Evolutionary conservation across 2,888 invertebrate species (phyloP), one percentile per base, ranked within the genome.

Genomic region (Cremastinae sp.): DNA sequence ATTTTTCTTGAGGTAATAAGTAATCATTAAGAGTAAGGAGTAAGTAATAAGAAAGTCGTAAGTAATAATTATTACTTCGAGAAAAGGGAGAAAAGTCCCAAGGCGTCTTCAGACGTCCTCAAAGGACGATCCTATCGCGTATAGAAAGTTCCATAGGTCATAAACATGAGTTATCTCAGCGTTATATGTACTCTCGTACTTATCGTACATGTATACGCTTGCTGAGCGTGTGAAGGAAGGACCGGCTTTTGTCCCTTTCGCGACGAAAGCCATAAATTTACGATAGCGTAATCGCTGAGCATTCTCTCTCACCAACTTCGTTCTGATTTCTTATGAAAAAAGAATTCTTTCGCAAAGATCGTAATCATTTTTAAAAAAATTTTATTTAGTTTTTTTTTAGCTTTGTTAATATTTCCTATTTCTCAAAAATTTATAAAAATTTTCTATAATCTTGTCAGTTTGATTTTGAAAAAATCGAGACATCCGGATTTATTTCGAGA

Each of bases 91-190:
- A 20, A 18, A 3, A 5, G 20, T 47, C 53, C 65, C 51, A 39
- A 75, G 75, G 62, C 55, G 79, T 78, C 82, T 76, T 71, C 78
- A 71, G 28, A 28, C 28, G 28, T 28, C 28, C 28, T 69, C 79
- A 76, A 82, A 82, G 62, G 73, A 75, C 43, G 61, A 62, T 66
- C 73, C 77, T 79, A 76, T 78, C 78, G 62, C 74, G 56, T 51
- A 10, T 22, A 51, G 62, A 69, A 73, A 68, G 51, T 45, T 64
- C 45, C 47, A 47, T 47, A 61, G 76, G 69, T 70, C 59, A 73
- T 74, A 79, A 79, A 78, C 75, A 81, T 81, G 81, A 81, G 77
- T 81, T 81, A 82, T 80, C 80, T 79, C 64, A 72, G 68, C 76
- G 68, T 76, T 76, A 69, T 69, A 64, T 43, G 18, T 47, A 41